phyloP scores from a whole-genome alignment of 2,888 invertebrate genomes.

The Caenorhabditis plicata region DNA sequence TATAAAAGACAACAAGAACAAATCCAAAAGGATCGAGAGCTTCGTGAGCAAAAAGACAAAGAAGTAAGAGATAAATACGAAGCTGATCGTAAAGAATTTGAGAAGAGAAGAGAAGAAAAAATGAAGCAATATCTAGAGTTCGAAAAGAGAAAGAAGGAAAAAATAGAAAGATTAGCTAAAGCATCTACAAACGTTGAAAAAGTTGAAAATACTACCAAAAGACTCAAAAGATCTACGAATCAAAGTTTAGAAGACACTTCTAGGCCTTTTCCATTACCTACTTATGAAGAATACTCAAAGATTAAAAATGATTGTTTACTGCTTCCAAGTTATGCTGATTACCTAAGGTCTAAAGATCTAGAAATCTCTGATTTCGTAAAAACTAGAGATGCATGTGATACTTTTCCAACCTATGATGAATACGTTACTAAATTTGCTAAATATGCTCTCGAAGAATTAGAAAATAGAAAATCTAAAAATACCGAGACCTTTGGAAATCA shows the following conservation, averaged over 20 bases:
- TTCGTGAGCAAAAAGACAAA: too few relatives aligned
- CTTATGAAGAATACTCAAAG: conserved; percentile 2
- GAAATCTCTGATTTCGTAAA: conserved; percentile 1
- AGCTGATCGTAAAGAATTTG: too few relatives aligned
- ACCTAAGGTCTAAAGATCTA: conserved; percentile 9
- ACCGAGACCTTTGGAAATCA: neutral
- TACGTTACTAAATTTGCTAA: conserved; percentile 14
- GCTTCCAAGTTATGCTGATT: conserved; percentile 11
- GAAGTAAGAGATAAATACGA: too few relatives aligned
- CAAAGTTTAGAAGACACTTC: conserved; percentile 1
- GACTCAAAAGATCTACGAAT: conserved; percentile 1
- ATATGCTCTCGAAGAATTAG: conserved; percentile 9
- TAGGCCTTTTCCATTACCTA: conserved; percentile 4
- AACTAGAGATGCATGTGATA: conserved; percentile 9
- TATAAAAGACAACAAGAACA: too few relatives aligned
- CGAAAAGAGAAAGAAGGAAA: too few relatives aligned
- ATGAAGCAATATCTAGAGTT: too few relatives aligned
- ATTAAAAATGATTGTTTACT: conserved; percentile 4
- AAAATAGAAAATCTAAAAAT: conserved; percentile 3
- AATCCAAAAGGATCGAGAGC: too few relatives aligned
- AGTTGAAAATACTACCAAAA: neutral
- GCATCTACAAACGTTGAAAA: too few relatives aligned
- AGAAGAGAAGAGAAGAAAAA: too few relatives aligned
- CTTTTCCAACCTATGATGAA: conserved; percentile 6
- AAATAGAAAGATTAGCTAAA: too few relatives aligned